These are phyloP conservation scores for Platysteira castanea DNA, from an alignment of 2,113 vertebrate genomes.

Conservation along the genomic window DNA sequence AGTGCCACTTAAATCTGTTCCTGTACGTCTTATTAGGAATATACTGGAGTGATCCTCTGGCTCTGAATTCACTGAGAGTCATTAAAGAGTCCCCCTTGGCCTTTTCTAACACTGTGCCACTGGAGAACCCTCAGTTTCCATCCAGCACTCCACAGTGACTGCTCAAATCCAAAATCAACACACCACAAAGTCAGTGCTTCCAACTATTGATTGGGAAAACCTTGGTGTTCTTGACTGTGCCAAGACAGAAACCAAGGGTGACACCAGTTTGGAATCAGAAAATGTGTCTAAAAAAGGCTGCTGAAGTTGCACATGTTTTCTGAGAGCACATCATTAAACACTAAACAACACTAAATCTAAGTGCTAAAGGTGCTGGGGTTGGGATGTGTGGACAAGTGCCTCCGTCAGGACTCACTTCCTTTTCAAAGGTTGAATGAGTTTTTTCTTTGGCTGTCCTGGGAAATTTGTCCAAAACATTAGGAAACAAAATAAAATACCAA, in stretches of 20 bases:
- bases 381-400: background rate
- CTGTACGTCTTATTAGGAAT: conserved; percentile 57
- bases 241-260: background rate
- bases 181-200: background rate
- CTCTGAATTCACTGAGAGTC: conserved; percentile 44
- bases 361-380: background rate
- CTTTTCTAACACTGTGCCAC: conserved; percentile 13
- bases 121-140: background rate
- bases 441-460: background rate
- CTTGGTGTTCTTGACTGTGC: background rate
- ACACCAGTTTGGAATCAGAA: background rate
- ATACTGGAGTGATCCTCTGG: conserved; percentile 44
- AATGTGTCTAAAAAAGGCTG: background rate
- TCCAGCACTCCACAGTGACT: background rate
- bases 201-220: background rate
- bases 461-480: background rate
- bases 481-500: background rate
- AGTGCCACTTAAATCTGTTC: conserved; percentile 72
- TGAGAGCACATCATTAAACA: background rate
- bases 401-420: background rate
- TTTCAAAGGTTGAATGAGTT: background rate
- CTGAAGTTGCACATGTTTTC: fast-evolving
- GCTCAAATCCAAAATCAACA: conserved; percentile 9
- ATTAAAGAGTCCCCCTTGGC: conserved; percentile 54
- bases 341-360: background rate